Conservation (phyloP, 2,797 vertebrate genomes). For the Cossypha caffra region DNA sequence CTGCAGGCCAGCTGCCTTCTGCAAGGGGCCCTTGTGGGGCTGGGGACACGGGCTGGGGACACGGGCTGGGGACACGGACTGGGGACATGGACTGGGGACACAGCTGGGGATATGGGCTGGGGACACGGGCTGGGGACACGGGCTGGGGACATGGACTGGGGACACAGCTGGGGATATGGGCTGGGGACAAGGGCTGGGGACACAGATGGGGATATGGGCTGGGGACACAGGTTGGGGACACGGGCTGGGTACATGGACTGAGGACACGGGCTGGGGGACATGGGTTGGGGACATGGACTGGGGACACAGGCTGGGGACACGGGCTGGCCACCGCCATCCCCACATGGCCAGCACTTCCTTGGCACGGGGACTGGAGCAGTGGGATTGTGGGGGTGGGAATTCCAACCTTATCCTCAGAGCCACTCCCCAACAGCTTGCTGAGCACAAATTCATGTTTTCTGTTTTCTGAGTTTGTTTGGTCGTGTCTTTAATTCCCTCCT, state of each 20-base stretch:
- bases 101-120: not conserved
- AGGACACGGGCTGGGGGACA: not conserved
- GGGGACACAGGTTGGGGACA: not conserved
- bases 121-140: not conserved
- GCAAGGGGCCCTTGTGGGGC: not conserved
- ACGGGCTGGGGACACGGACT: not conserved
- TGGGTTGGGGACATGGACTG: too few species aligned
- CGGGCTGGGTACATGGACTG: not conserved
- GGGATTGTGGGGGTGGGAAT: fast-evolving
- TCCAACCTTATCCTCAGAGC: fast-evolving
- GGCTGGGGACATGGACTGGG: not conserved
- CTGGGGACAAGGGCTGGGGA: not conserved
- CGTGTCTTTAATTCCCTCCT: not conserved
- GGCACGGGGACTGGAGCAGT: fast-evolving
- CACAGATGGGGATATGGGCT: not conserved
- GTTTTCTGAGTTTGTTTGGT: not conserved
- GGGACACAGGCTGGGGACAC: not conserved
- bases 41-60: not conserved
- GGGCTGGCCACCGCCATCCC: fast-evolving
- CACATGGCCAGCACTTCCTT: not conserved
- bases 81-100: not conserved
- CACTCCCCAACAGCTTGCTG: not conserved
- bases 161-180: not conserved
- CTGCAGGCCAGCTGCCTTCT: conserved; percentile 3
- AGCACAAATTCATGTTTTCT: not conserved